Evolutionary conservation across 2,113 vertebrate genomes (phyloP).

Genomic region (Phrynocephalus versicolor): DNA sequence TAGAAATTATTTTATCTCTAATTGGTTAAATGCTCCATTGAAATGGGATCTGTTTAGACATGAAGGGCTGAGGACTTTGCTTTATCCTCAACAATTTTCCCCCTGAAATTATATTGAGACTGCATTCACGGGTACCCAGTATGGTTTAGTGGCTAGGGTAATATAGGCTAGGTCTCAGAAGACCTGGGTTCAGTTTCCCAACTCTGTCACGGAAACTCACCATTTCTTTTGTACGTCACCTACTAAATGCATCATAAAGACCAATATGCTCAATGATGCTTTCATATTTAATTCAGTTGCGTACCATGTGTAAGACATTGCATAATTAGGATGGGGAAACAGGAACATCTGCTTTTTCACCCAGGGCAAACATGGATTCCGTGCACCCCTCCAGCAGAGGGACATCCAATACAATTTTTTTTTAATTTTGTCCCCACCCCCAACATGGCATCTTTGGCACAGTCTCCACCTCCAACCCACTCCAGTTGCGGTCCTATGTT

Average conservation of each 20-base stretch:
- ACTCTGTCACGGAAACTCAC: no score
- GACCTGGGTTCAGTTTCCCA: no score
- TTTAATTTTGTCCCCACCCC: no score
- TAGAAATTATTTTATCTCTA: background rate
- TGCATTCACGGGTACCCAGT: background rate
- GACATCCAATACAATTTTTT: no score
- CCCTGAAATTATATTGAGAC: background rate
- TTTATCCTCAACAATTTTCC: background rate
- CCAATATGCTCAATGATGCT: background rate
- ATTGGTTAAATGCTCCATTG: constrained; percentile 21
- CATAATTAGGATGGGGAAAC: background rate
- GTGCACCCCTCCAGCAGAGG: no score
- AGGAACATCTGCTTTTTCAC: background rate
- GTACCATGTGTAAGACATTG: no score
- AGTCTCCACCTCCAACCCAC: no score
- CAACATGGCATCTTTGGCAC: no score
- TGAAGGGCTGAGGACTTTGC: background rate
- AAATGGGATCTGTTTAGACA: constrained; percentile 9
- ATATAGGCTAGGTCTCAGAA: no score
- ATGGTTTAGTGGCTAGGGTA: no score
- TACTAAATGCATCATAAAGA: background rate
- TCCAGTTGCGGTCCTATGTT: no score
- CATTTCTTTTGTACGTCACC: background rate
- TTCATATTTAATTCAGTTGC: background rate
- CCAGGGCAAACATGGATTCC: background rate